Evolutionary conservation across 1,140 invertebrate species (phyloP), one percentile per base, ranked within the genome.

Genomic region (Camponotus floridanus): DNA sequence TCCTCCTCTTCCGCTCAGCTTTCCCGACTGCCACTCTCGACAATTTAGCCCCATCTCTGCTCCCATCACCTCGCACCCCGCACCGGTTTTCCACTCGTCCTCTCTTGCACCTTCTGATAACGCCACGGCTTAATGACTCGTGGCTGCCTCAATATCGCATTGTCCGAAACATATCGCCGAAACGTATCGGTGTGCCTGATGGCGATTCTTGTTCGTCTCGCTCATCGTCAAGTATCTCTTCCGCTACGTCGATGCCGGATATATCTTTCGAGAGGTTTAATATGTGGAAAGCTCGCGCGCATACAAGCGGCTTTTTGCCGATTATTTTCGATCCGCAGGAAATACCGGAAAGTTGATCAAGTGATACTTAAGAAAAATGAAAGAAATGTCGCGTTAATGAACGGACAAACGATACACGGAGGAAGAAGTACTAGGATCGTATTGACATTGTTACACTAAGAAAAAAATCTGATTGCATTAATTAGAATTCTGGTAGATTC

Each of bases 1-100:
- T 90, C 91, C 89, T 91, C 87, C 78, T 86, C 26, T 59, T 64
- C 87, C 57, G 55, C 26, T 57, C 78, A 73, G 85, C 86, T 55
- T 88, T 90, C 90, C 89, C 91, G 90, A 85, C 92, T 92, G 90
- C 90, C 88, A 92, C 92, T 92, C 92, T 93, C 90, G 88, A 93
- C 93, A 92, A 93, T 94, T 93, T 93, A 93, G 91, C 92, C 90
- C 64, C 79, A 74, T 91, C 86, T 90, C 80, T 62, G 68, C 33
- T 71, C 65, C 62, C 68, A 57, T 42, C 57, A 4, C 18, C 76
- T 80, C 84, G 74, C 73, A 48, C 48, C 48, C 26, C 76, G 78
- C 73, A 71, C 83, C 71, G 62, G 73, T 88, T 90, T 91, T 79
- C 88, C 90, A 87, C 88, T 89, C 85, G 59, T 80, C 59, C 62